Evolutionary conservation across 53 echinoderm and acorn worm genomes (phyloP).

Genomic region (Astropecten irregularis): DNA sequence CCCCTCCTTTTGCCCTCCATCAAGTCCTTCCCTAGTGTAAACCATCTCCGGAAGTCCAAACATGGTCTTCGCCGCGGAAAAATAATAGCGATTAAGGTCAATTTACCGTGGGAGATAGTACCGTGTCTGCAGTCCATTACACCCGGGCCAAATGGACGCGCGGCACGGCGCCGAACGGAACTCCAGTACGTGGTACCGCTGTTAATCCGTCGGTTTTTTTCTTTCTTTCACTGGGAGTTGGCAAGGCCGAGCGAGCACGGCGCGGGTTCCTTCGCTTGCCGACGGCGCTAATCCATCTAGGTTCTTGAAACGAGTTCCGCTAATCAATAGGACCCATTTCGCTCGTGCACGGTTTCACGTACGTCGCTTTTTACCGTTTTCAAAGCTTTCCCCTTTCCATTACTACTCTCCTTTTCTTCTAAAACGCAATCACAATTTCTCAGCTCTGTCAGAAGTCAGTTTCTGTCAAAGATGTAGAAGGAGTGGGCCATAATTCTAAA

Average conservation of each 20-base stretch:
- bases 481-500: too few species aligned
- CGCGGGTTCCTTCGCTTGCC: constrained; percentile 7
- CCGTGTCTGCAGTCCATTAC: constrained; percentile 46
- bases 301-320: constrained; percentile 32
- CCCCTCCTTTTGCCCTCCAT: not conserved
- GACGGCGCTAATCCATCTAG: constrained; percentile 43
- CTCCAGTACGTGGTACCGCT: constrained; percentile 41
- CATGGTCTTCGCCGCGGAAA: constrained; percentile 33
- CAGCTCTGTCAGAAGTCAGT: too few species aligned
- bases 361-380: not conserved
- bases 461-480: too few species aligned
- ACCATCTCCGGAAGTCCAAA: constrained; percentile 42
- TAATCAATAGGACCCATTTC: constrained; percentile 28
- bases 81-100: constrained; percentile 54
- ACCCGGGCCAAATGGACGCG: constrained; percentile 24
- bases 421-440: too few species aligned
- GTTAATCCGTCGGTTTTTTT: too few species aligned
- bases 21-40: constrained; percentile 35
- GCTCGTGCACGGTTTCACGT: not conserved
- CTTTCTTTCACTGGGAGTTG: too few species aligned
- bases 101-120: constrained; percentile 48
- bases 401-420: too few species aligned
- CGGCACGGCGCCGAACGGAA: constrained; percentile 41
- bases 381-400: too few species aligned
- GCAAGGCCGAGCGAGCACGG: too few species aligned